Conservation (phyloP, 64 coral and sea anemone species). For the Hydrozoanthus tunicans region DNA sequence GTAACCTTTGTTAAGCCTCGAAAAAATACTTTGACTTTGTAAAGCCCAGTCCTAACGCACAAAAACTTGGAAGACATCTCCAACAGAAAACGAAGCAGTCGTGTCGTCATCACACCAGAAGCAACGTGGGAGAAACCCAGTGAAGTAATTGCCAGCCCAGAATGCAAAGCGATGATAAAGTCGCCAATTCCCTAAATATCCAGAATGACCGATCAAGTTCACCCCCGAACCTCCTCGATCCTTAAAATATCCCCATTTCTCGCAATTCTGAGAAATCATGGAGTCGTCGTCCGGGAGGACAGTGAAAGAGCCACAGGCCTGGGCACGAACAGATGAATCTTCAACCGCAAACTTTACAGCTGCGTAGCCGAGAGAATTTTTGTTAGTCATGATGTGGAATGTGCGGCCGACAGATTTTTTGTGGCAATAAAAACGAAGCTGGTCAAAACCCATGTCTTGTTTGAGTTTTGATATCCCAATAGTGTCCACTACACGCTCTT, state of each 20-base stretch:
- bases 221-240: not conserved
- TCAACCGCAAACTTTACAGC: slow-evolving; percentile 10
- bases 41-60: not conserved
- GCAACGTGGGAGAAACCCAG: not conserved
- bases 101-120: slow-evolving; percentile 12
- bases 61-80: slow-evolving; percentile 12
- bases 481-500: not conserved
- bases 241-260: slow-evolving; percentile 1
- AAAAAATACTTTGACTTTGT: too few relatives aligned
- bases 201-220: not conserved
- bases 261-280: not conserved
- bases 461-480: not conserved
- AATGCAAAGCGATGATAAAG: slow-evolving; percentile 14
- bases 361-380: not conserved
- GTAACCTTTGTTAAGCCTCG: too few relatives aligned
- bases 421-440: slow-evolving; percentile 40
- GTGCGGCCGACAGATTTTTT: slow-evolving; percentile 16
- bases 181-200: not conserved
- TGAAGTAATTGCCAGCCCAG: not conserved
- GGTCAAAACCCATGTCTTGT: slow-evolving; percentile 47
- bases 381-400: slow-evolving; percentile 55
- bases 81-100: not conserved
- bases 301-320: slow-evolving; percentile 49
- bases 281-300: slow-evolving; percentile 40
- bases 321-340: not conserved